Conservation (phyloP, 2,113 vertebrate genomes). For the Serilophus lunatus region DNA sequence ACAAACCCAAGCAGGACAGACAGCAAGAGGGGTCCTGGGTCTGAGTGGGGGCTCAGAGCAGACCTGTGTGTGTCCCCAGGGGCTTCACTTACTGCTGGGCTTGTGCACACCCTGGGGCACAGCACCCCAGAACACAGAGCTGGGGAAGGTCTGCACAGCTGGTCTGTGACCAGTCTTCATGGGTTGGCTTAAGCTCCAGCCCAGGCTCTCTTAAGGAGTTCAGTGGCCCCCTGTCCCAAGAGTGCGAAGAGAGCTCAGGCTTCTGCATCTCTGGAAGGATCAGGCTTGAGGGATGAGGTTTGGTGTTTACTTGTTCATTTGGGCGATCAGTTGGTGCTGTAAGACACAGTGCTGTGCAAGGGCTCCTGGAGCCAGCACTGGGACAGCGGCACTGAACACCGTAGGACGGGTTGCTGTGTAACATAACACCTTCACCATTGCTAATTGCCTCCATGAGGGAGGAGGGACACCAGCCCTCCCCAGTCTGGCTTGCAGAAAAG, state of each 20-base stretch:
- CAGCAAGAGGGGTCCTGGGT: background rate
- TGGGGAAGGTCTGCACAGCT: background rate
- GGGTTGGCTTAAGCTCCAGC: background rate
- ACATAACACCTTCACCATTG: background rate
- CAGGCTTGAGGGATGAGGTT: background rate
- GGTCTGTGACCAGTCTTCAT: background rate
- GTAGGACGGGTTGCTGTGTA: background rate
- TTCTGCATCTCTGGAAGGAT: background rate
- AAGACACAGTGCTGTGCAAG: fast-evolving
- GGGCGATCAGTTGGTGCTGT: background rate
- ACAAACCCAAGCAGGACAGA: background rate
- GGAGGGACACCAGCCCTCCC: background rate
- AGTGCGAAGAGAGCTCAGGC: background rate
- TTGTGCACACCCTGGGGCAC: background rate
- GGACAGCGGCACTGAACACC: background rate
- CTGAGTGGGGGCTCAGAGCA: fast-evolving
- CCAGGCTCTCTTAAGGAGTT: background rate
- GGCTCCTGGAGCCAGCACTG: background rate
- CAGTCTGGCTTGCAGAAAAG: background rate
- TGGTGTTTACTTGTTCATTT: background rate
- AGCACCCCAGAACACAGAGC: background rate
- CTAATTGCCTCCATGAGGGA: background rate
- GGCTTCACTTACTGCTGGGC: background rate
- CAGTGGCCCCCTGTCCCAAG: fast-evolving
- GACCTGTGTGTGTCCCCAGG: background rate